These are phyloP conservation scores for Oophaga pumilio DNA, from an alignment of 2,113 vertebrate species.

Conservation along the genomic window DNA sequence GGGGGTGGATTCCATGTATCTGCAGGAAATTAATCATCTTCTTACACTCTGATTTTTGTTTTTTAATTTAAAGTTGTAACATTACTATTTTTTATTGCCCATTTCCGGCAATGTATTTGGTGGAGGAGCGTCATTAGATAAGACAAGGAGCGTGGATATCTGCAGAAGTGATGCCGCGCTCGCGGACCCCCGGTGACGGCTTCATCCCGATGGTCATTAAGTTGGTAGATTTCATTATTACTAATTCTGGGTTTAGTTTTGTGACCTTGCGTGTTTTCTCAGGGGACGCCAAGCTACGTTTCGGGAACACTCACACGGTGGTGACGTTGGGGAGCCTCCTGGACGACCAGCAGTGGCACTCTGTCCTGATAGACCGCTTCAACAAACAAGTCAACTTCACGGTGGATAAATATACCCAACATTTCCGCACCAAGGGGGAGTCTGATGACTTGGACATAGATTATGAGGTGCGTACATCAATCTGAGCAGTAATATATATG, in stretches of 20 bases:
- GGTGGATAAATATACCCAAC: constrained; percentile 86
- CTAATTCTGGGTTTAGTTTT: not conserved
- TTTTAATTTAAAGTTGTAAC: no score
- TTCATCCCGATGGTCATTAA: no score
- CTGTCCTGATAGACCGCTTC: constrained; percentile 90
- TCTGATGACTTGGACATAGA: constrained; percentile 92
- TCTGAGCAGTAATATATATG: not conserved
- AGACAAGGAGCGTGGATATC: no score
- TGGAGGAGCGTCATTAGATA: not conserved
- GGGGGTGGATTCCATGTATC: no score
- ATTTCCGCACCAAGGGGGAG: constrained; percentile 88
- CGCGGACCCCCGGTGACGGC: no score
- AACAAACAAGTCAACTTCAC: constrained; percentile 97
- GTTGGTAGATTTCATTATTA: no score
- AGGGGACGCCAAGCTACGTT: constrained; percentile 86
- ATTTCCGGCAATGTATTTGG: not conserved
- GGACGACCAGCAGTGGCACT: constrained; percentile 97
- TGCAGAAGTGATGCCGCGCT: no score
- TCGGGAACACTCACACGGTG: constrained; percentile 75
- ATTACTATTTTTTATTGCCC: no score
- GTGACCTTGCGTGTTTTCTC: not conserved
- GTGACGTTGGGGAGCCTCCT: constrained; percentile 89
- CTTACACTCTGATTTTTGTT: no score
- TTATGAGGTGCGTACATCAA: constrained; percentile 84
- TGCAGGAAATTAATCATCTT: no score